These are phyloP conservation scores for Poecilia gillii DNA, from an alignment of 2,797 vertebrate species.

Conservation along the genomic window DNA sequence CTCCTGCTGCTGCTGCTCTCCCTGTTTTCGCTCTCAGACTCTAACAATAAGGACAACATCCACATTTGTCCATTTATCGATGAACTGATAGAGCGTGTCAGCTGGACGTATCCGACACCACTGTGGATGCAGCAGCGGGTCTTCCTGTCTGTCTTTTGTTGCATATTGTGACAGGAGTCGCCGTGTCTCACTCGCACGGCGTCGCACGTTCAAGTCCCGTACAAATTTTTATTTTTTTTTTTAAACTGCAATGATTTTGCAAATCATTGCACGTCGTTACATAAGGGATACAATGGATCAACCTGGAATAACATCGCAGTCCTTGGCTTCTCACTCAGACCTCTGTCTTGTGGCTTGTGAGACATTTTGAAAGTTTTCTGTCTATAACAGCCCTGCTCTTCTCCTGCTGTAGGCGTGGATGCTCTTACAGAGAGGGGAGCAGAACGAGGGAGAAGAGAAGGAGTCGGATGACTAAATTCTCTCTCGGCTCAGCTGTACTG, in stretches of 20 bases:
- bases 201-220: neutral
- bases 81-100: neutral
- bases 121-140: neutral
- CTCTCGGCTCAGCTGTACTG: conserved; percentile 72
- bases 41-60: neutral
- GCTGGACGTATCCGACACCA: neutral
- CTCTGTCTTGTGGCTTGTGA: neutral
- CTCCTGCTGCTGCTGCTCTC: neutral
- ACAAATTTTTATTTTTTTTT: no score
- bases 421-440: conserved; percentile 48
- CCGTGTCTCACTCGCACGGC: neutral
- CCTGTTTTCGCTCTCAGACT: neutral
- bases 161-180: neutral
- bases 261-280: neutral
- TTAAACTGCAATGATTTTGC: neutral
- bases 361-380: conserved; percentile 48
- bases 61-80: neutral
- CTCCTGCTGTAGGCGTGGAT: conserved; percentile 38
- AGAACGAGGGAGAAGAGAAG: conserved; percentile 47
- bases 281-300: neutral
- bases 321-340: neutral
- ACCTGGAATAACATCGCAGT: neutral
- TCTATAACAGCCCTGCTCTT: conserved; percentile 14
- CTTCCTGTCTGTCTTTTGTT: neutral
- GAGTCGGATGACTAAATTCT: conserved; percentile 73